Conservation (phyloP, 2,113 vertebrate species). For the Crotophaga sulcirostris region DNA sequence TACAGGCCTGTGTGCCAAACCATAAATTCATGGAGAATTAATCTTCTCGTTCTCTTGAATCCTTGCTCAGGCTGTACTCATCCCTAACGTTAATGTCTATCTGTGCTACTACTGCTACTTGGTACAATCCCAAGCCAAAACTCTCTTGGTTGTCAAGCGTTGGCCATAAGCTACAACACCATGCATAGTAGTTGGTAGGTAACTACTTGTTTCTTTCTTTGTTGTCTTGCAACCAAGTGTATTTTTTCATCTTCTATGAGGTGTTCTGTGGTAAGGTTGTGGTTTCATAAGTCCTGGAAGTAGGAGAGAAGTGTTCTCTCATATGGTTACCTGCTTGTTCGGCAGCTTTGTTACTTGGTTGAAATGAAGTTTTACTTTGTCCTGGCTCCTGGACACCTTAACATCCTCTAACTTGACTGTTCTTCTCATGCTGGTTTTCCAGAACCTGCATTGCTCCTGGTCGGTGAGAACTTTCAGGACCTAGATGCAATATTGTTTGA, state of each 20-base stretch:
- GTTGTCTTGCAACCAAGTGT: background rate
- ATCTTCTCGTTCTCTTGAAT: background rate
- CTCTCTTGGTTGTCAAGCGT: background rate
- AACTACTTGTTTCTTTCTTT: background rate
- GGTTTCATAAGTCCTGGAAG: background rate
- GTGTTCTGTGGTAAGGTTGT: background rate
- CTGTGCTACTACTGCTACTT: background rate
- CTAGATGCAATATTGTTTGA: background rate
- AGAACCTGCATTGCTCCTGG: background rate
- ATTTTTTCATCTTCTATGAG: background rate
- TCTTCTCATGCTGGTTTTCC: background rate
- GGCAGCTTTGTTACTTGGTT: background rate
- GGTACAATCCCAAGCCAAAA: background rate
- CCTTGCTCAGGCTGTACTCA: background rate
- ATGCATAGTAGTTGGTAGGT: background rate
- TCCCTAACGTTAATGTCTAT: background rate
- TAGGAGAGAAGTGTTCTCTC: background rate
- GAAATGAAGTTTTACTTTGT: background rate
- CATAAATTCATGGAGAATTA: background rate
- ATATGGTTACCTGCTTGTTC: background rate
- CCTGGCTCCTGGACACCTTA: background rate
- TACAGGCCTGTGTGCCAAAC: background rate
- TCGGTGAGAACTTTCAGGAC: background rate
- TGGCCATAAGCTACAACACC: background rate
- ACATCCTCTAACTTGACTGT: background rate